Base-by-base conservation (phyloP, 2,113 vertebrate genomes). In the Thomomys bottae region DNA sequence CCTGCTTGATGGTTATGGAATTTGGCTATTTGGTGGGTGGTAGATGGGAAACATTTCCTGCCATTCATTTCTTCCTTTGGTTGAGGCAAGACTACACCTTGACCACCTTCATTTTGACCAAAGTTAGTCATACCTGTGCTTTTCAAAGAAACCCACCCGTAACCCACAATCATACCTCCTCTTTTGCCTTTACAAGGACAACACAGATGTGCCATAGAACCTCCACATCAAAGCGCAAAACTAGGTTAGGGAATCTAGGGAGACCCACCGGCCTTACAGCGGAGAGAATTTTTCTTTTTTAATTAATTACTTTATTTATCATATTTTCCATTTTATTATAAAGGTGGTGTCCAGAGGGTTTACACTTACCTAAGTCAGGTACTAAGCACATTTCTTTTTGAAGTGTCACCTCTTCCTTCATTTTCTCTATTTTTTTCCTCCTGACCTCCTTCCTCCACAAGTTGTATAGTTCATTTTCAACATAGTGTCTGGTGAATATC, bases 51-150 rank as follows among this genome's bases (percentile, higher is more conserved):
- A 78, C 0, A 28, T 6, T 38, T 88, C 8, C 6, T 89, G 32
- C 21, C 30, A n/a, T 17, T 54, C 23, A 11, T 64, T 80, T 26
- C 21, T 6, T 80, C 17, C 49, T 20, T 86, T 61, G 57, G 5
- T 1, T 77, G 26, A 0, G 45, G 12, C 30, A 64, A 6, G 61
- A 14, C 6, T 21, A n/a, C 28, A 21, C 2, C 2, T 17, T 79
- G 28, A 3, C 8, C 57, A 34, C 88, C 49, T 85, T 89, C 6
- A 71, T 63, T 93, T 77, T 73, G 70, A n/a, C 57, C 54, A 72
- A 78, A 80, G 36, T 84, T 59, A 54, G 38, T 28, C 10, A 84
- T 82, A 18, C 30, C 32, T 40, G 30, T 6, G 5, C 77, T 42
- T 42, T 79, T 42, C 57, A 28, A 34, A 21, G 32, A 24, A 8